A percentile compares a stretch with the other conserved stretches of the same genome.
phyloP scores from a whole-genome alignment of 2,888 invertebrate genomes.

The Onchidella celtica region DNA sequence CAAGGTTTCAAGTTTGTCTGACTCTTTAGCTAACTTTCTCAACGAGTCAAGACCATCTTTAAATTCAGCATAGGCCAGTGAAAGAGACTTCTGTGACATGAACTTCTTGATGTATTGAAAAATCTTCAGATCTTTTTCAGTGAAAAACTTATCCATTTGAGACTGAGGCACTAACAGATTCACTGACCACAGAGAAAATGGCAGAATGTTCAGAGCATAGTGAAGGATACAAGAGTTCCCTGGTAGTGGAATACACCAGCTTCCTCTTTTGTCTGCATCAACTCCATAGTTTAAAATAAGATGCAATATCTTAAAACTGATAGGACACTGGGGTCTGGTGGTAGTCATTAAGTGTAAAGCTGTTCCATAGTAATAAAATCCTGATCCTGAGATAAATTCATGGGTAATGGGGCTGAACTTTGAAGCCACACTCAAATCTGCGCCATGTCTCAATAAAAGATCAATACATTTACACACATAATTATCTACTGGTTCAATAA shows the following conservation, averaged over 20 bases:
- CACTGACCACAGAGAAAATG: conserved; percentile 38
- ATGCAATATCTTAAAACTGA: conserved; percentile 5
- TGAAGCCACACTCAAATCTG: conserved; percentile 62
- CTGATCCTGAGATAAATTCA: neutral
- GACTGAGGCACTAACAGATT: too few species aligned
- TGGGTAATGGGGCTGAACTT: conserved; percentile 49
- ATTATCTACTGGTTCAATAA: neutral
- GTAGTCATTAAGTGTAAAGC: conserved; percentile 37
- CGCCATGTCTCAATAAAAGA: conserved; percentile 64
- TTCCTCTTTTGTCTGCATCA: conserved; percentile 27
- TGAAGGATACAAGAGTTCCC: neutral
- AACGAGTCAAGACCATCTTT: conserved; percentile 35
- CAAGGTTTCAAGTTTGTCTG: conserved; percentile 18
- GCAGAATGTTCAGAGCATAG: conserved; percentile 45
- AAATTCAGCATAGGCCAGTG: conserved; percentile 35
- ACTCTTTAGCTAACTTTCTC: conserved; percentile 45
- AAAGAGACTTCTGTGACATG: conserved; percentile 33
- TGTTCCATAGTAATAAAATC: conserved; percentile 25
- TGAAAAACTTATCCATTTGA: neutral
- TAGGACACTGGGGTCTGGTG: neutral
- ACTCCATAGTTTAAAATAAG: conserved; percentile 28
- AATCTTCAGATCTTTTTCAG: conserved; percentile 24
- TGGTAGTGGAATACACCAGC: conserved; percentile 19
- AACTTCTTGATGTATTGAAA: conserved; percentile 34
- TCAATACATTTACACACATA: conserved; percentile 64